Percentiles rank a stretch among this genome's conserved stretches.
Conservation (phyloP, 2,113 vertebrate species). For the Bubo scandiacus region DNA sequence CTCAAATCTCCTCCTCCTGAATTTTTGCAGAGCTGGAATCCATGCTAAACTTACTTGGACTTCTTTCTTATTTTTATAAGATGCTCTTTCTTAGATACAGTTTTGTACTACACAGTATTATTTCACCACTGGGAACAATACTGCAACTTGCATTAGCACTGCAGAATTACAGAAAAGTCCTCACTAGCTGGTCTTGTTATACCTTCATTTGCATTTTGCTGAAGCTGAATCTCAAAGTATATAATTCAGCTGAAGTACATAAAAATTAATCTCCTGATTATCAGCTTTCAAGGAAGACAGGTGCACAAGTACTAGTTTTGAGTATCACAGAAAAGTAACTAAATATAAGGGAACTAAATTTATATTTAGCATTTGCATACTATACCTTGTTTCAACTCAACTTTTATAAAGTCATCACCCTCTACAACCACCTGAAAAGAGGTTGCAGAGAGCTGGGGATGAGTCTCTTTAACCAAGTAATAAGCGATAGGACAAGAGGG, state of each 20-base stretch:
- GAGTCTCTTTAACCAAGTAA: too few species aligned
- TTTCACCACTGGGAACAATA: background rate
- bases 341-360: background rate
- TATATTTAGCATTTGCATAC: background rate
- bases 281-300: background rate
- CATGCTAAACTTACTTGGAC: background rate
- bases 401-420: background rate
- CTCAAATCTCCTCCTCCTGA: background rate
- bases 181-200: background rate
- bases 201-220: conserved; percentile 15
- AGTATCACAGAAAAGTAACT: background rate
- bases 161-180: background rate
- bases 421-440: too few species aligned
- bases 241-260: background rate
- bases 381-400: background rate
- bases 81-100: background rate
- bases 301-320: background rate
- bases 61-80: background rate
- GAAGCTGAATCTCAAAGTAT: background rate
- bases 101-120: background rate
- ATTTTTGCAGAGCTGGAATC: background rate
- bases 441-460: too few species aligned
- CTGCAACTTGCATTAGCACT: background rate
- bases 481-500: too few species aligned
- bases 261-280: conserved; percentile 36